Evolutionary conservation across 2,888 invertebrate genomes (phyloP), one percentile per base, ranked within the genome.

Genomic region (Pantelozetes paolii): DNA sequence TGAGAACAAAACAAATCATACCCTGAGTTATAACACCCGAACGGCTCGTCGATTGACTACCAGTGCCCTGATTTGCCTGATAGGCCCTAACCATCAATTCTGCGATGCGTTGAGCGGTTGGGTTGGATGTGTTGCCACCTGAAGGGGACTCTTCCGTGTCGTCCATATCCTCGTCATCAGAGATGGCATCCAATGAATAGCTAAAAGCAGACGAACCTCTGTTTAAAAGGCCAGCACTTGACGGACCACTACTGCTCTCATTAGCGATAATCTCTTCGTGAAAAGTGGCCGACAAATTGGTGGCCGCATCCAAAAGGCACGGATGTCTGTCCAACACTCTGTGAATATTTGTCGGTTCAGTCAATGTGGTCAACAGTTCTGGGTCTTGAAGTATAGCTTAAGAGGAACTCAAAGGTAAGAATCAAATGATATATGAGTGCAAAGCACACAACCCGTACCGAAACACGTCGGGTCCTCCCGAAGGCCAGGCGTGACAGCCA

Each of bases 381-480:
- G 89, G 88, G 81, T 91, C 90, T 80, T 89, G 89, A 18, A 91
- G 84, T 78, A 91, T 87, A 0, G 90, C 89, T 82, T 78, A 69
- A 50, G 9, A 0, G 15, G 5, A 9, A 36, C 36, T n/a, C n/a
- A n/a, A n/a, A n/a, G n/a, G n/a, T n/a, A n/a, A n/a, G n/a, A n/a
- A n/a, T n/a, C n/a, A n/a, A n/a, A n/a, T n/a, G n/a, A n/a, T n/a
- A n/a, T n/a, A n/a, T n/a, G n/a, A n/a, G n/a, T n/a, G n/a, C n/a
- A n/a, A n/a, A n/a, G n/a, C n/a, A n/a, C n/a, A n/a, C n/a, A n/a
- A n/a, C n/a, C n/a, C n/a, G 76, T 36, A 81, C 82, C 79, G 40
- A 90, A 83, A 0, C 90, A 88, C 18, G 88, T 87, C 50, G 89
- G 88, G 81, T 91, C 90, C 45, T 88, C 86, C 0, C 85, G 85